Percentiles rank a stretch among this genome's conserved stretches.
These are phyloP conservation scores for Cantharis lateralis DNA, from an alignment of 2,888 invertebrate species.

Conservation along the genomic window DNA sequence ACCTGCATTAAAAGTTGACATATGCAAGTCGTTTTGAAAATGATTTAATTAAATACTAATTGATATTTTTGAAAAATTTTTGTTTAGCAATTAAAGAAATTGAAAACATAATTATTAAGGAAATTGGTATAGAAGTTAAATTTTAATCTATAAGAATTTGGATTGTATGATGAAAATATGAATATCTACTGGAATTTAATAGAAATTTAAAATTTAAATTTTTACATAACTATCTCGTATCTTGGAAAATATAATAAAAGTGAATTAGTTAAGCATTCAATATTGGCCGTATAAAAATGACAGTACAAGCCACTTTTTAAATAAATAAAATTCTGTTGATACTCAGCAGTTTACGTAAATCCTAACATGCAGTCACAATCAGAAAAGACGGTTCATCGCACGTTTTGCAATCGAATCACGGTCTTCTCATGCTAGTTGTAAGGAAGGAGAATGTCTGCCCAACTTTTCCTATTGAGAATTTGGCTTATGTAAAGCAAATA, in stretches of 20 bases:
- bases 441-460: constrained; percentile 28
- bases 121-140: not conserved
- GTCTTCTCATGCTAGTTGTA: constrained; percentile 6
- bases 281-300: constrained; percentile 5
- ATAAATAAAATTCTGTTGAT: constrained; percentile 5
- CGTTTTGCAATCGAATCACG: constrained; percentile 18
- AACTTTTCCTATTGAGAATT: constrained; percentile 42
- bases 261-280: not conserved
- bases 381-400: constrained; percentile 16
- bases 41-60: not conserved
- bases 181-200: not conserved
- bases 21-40: not conserved
- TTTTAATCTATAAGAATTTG: not conserved
- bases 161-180: not conserved
- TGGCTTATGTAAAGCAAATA: constrained; percentile 44
- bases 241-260: not conserved
- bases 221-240: not conserved
- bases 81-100: not conserved
- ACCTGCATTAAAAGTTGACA: not conserved
- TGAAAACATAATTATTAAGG: no score
- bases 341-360: constrained; percentile 13
- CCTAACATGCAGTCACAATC: constrained; percentile 17
- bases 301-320: not conserved
- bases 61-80: not conserved
- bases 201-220: not conserved